Evolutionary conservation across 2,113 vertebrate species (phyloP), one percentile per base, ranked within the genome.

Genomic region (Zosterops hypoxanthus): DNA sequence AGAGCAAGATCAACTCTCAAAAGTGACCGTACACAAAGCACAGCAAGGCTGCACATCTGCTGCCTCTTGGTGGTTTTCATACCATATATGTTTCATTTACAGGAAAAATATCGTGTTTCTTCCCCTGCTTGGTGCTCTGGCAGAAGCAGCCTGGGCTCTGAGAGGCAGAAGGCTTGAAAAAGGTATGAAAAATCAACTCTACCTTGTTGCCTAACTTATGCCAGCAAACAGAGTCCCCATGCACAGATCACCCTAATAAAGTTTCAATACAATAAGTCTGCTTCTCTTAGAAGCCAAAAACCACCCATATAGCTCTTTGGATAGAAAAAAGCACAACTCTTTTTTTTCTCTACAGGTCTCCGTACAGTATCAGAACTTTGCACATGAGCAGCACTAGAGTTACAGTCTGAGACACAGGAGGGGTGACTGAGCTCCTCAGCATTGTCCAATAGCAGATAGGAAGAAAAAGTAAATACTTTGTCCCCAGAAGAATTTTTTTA

Each of bases 191-290:
- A 82, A 47, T 9, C 53, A 71, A 1, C 25, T 75, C 46, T 25
- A 26, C 8, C 14, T 26, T 31, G 15, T 13, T 33, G 22, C 6
- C 5, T 49, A 68, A 75, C 17, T 80, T 34, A 7, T 18, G 4
- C 13, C 41, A 76, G 29, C 28, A 81, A 86, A 55, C 4, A 34
- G 1, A 44, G 28, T 33, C 59, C 31, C n/a, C 17, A 9, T 6
- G 15, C 34, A 71, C 5, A 6, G 16, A 63, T 78, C 29, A 44
- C 6, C 3, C 31, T 13, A 39, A 12, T 25, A 41, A 76, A 42
- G 10, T 75, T 70, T 42, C 1, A 0, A 0, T 23, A 34, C 9
- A 78, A 25, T 25, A 71, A 8, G 5, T 12, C 22, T 25, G 36
- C 14, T 91, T 61, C 57, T 80, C 46, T 87, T 52, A 61, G 53